A percentile compares a stretch with the other conserved stretches of the same genome.
phyloP scores from a whole-genome alignment of 2,113 vertebrate genomes.

The Oryzias curvinotus region DNA sequence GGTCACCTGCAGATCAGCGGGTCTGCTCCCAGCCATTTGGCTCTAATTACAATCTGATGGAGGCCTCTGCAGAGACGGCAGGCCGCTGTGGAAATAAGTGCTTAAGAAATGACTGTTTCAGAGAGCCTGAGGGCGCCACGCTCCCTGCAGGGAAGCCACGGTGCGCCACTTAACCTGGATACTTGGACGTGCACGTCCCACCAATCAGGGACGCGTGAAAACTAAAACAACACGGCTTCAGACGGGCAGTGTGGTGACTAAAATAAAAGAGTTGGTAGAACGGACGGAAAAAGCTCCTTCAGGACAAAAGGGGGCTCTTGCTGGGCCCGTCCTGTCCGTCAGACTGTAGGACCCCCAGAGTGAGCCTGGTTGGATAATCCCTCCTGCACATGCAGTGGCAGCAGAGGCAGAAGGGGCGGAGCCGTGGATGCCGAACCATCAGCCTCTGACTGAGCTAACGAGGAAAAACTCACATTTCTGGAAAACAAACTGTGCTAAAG shows the following conservation, averaged over 20 bases:
- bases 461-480: too few species aligned
- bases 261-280: background rate
- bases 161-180: constrained; percentile 55
- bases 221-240: background rate
- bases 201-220: constrained; percentile 22
- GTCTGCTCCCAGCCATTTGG: constrained; percentile 46
- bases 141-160: constrained; percentile 38
- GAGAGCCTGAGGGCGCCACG: constrained; percentile 34
- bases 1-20: constrained; percentile 46
- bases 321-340: constrained; percentile 80
- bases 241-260: background rate
- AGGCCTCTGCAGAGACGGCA: constrained; percentile 49
- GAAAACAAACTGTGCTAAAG: constrained; percentile 1
- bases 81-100: constrained; percentile 59
- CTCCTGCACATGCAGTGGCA: constrained; percentile 43
- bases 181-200: constrained; percentile 34
- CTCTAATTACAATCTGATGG: constrained; percentile 62
- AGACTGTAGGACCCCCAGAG: constrained; percentile 67
- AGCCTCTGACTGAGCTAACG: constrained; percentile 46
- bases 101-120: constrained; percentile 61
- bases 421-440: constrained; percentile 78
- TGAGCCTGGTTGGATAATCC: constrained; percentile 62
- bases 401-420: constrained; percentile 27
- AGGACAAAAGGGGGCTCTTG: constrained; percentile 78
- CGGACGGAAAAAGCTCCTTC: constrained; percentile 1